phyloP scores from a whole-genome alignment of 2,113 vertebrate species.

The Oryzias melastigma region DNA sequence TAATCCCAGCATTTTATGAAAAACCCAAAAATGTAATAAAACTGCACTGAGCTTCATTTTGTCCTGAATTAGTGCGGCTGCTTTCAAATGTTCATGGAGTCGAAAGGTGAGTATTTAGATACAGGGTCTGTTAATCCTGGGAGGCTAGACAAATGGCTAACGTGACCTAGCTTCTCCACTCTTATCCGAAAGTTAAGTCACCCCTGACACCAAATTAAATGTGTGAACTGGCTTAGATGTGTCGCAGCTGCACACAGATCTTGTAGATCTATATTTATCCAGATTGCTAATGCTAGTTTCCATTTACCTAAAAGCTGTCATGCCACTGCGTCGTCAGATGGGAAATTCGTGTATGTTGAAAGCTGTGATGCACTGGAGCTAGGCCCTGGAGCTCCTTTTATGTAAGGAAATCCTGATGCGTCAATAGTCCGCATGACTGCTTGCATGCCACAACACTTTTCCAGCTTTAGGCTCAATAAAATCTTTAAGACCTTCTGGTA shows the following conservation, averaged over 20 bases:
- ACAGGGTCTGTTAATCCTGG: constrained; percentile 12
- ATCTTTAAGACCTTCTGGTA: background rate
- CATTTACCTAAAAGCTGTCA: too few relatives aligned
- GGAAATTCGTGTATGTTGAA: too few relatives aligned
- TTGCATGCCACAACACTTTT: background rate
- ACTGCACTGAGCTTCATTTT: background rate
- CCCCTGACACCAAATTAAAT: background rate
- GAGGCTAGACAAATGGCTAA: constrained; percentile 36
- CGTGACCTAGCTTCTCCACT: constrained; percentile 14
- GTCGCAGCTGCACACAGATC: too few relatives aligned
- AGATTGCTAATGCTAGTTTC: too few relatives aligned
- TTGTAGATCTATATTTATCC: too few relatives aligned
- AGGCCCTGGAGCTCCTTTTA: too few relatives aligned
- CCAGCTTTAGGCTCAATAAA: background rate
- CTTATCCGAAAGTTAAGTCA: background rate
- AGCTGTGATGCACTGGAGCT: too few relatives aligned
- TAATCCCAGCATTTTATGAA: too few relatives aligned
- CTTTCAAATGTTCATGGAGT: background rate
- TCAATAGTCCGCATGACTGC: background rate
- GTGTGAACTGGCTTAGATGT: too few relatives aligned
- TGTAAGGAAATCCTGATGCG: too few relatives aligned
- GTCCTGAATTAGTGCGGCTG: accelerated
- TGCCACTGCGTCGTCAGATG: too few relatives aligned
- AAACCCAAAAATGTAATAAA: background rate
- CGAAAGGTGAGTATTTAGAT: background rate